These are phyloP conservation scores for Frankliniella fusca DNA, from an alignment of 2,888 invertebrate species.

Conservation along the genomic window DNA sequence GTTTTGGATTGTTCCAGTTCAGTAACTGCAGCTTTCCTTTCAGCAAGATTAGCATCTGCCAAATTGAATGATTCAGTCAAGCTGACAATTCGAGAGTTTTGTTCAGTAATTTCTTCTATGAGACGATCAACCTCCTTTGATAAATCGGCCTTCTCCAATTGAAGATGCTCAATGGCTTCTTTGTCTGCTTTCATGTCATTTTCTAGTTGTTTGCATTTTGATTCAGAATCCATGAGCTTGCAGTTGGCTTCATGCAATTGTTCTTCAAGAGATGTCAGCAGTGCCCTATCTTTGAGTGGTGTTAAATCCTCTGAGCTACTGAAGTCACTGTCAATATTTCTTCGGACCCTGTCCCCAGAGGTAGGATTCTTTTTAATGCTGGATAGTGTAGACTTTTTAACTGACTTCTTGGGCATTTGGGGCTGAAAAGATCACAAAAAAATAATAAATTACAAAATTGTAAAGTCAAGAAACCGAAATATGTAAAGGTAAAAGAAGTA, in stretches of 20 bases:
- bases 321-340: slow-evolving; percentile 9
- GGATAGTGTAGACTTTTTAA: slow-evolving; percentile 34
- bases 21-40: neutral
- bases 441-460: neutral
- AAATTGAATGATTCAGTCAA: neutral
- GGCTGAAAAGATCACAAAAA: slow-evolving; percentile 35
- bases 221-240: neutral
- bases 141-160: neutral
- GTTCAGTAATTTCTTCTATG: neutral
- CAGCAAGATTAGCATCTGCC: slow-evolving; percentile 3
- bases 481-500: neutral
- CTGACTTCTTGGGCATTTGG: slow-evolving; percentile 36
- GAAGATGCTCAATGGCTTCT: neutral
- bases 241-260: neutral
- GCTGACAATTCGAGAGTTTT: neutral
- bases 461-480: neutral
- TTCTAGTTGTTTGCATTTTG: neutral
- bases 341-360: neutral
- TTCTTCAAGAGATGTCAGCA: neutral
- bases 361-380: neutral
- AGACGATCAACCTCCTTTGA: neutral
- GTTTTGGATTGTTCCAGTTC: neutral
- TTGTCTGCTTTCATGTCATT: neutral
- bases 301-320: neutral
- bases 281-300: neutral